Conservation (phyloP, 30 jellyfish, hydroid and myxozoan species). For the Hydra vulgaris region DNA sequence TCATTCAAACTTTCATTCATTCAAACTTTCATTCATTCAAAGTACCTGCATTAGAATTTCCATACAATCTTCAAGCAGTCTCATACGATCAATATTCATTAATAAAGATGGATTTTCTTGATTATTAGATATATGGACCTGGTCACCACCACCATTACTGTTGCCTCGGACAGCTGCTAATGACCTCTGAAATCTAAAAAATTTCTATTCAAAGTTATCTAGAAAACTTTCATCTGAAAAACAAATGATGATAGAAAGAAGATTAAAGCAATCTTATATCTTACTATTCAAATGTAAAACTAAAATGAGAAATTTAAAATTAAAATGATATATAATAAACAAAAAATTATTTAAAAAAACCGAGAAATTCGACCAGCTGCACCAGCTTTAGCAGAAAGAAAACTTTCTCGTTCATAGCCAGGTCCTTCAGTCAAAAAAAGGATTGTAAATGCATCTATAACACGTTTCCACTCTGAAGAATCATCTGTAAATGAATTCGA, state of each 20-base stretch:
- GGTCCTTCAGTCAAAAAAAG: slow-evolving; percentile 84
- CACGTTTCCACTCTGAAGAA: slow-evolving; percentile 36
- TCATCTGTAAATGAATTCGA: not conserved
- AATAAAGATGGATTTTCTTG: slow-evolving; percentile 46
- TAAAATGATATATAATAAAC: no score
- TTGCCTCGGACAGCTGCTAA: slow-evolving; percentile 51
- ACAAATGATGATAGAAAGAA: no score
- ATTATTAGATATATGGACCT: slow-evolving; percentile 2
- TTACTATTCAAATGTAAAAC: no score
- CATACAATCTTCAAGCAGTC: slow-evolving; percentile 46
- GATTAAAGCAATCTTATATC: no score
- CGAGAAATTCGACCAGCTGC: slow-evolving; percentile 88
- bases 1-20: no score
- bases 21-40: no score
- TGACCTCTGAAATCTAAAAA: slow-evolving; percentile 59
- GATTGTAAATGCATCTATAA: slow-evolving; percentile 54
- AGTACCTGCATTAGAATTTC: slow-evolving; percentile 35
- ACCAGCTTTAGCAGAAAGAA: slow-evolving; percentile 85
- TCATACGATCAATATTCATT: slow-evolving; percentile 44
- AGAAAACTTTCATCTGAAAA: no score
- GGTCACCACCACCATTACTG: slow-evolving; percentile 21
- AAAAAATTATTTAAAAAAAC: slow-evolving; percentile 1
- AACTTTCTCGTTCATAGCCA: slow-evolving; percentile 84
- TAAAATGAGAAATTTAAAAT: no score
- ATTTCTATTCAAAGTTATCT: no score